Evolutionary conservation across 1,140 invertebrate species (phyloP), one percentile per base, ranked within the genome.

Genomic region (Drosophila pseudoobscura): DNA sequence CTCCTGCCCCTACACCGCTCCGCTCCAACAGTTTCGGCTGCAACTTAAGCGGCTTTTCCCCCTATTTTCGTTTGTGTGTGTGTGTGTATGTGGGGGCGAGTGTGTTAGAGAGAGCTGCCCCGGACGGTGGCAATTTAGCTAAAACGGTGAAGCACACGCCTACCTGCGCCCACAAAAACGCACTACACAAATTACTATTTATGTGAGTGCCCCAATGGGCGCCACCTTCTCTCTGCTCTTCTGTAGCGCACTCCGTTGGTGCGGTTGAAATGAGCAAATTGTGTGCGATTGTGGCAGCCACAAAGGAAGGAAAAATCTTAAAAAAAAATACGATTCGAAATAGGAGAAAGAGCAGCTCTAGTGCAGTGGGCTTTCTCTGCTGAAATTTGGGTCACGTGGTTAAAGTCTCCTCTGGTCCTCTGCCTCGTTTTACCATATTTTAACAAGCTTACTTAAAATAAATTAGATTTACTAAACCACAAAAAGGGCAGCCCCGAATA

Each of bases 101-200:
- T 78, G 83, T 78, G 52, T 17, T 43, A 31, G 64, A 41, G 63
- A 70, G 69, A 57, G 58, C 71, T 52, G 61, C 74, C 69, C 80
- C 78, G 78, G 82, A 88, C 70, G 83, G 78, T 64, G 83, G 78
- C 82, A 87, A 87, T 87, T 87, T 87, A 80, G 82, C 75, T 87
- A 87, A 87, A 87, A 87, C 83, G 82, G 82, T 82, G 35, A 68
- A 76, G 71, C 71, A 63, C 80, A 87, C 82, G 82, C 82, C 82
- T 88, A 87, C 82, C 82, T 87, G 83, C 46, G 74, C 78, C 74
- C 77, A 87, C 78, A 71, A 77, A 75, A 85, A 85, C 82, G 82
- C 82, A 85, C 82, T 85, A 82, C 78, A 76, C 78, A 85, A 85
- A 85, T 85, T 85, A 80, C 80, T 87, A 85, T 85, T 85, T 85